Base-by-base conservation (phyloP, 1,140 invertebrate genomes). In the Psix sp. region DNA sequence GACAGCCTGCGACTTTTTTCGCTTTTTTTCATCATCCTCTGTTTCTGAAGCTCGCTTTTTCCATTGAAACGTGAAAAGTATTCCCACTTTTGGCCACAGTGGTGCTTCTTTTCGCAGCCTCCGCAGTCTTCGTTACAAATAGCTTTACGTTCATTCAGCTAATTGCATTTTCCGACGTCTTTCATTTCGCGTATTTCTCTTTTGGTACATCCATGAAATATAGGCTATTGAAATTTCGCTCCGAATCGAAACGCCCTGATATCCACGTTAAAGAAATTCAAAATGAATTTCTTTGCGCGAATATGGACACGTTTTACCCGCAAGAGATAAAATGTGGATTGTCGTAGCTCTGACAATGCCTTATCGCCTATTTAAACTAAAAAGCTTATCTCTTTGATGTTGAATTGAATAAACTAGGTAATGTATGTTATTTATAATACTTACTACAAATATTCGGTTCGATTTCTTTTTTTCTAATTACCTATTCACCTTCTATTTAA, bases 281-380 rank as follows among this genome's bases (percentile, higher is more conserved):
- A 38, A 68, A 46, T 68, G 21, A 54, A 60, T 52, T 68, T 68
- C 54, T 68, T 60, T 68, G 65, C 54, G 13, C 54, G 39, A 68
- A 51, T 51, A 68, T 45, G 65, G 21, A 52, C 65, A 49, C 36
- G 43, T 68, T 68, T 68, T 49, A 42, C 46, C 65, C 39, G 39
- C 39, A 20, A 60, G 46, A 54, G 54, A 68, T 60, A 52, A 68
- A 60, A 68, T 31, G 10, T n/a, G 65, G 52, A 68, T 68, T 52
- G 52, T 5, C 39, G 29, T 51, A 18, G 14, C 38, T 68, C 52
- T 68, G 54, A 43, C 54, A 38, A 39, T 35, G 29, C 18, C 45
- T 67, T n/a, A n/a, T n/a, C n/a, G n/a, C n/a, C n/a, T n/a, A n/a
- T n/a, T n/a, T n/a, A n/a, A n/a, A n/a, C n/a, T n/a, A n/a, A n/a